These are phyloP conservation scores for Meteorus sp. DNA, from an alignment of 1,140 invertebrate species.

Conservation along the genomic window DNA sequence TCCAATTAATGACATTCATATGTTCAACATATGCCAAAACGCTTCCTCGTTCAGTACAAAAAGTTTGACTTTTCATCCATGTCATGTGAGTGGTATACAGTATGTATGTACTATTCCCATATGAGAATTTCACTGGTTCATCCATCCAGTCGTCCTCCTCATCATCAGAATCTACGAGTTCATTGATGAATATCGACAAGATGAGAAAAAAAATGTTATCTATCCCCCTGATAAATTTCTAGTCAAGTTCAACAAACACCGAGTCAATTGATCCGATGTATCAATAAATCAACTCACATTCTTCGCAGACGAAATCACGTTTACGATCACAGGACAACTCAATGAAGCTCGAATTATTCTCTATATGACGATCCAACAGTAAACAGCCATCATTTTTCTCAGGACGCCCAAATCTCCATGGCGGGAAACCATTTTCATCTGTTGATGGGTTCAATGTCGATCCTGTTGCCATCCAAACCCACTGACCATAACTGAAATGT, in stretches of 20 bases:
- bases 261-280: too few species aligned
- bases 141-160: constrained; percentile 39
- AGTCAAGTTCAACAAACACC: too few species aligned
- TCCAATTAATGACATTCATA: constrained; percentile 31
- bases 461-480: constrained; percentile 39
- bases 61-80: constrained; percentile 34
- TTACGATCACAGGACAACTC: constrained; percentile 34
- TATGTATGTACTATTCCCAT: constrained; percentile 33
- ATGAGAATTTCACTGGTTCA: constrained; percentile 35
- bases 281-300: constrained; percentile 38
- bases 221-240: too few species aligned
- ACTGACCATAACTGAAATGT: constrained; percentile 35
- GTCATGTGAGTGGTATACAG: constrained; percentile 38
- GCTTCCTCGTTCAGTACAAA: constrained; percentile 35
- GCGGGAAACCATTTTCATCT: constrained; percentile 37
- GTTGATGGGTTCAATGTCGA: constrained; percentile 30
- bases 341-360: constrained; percentile 32
- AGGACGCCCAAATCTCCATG: constrained; percentile 35
- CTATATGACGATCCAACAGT: constrained; percentile 36
- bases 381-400: constrained; percentile 37
- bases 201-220: constrained; percentile 12
- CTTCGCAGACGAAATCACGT: constrained; percentile 40
- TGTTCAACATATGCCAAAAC: constrained; percentile 33
- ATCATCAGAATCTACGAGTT: constrained; percentile 36
- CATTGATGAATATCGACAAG: constrained; percentile 3